Percentiles rank a stretch among this genome's conserved stretches.
Evolutionary conservation across 2,797 vertebrate genomes (phyloP).

Genomic region (Muscicapa comitata): DNA sequence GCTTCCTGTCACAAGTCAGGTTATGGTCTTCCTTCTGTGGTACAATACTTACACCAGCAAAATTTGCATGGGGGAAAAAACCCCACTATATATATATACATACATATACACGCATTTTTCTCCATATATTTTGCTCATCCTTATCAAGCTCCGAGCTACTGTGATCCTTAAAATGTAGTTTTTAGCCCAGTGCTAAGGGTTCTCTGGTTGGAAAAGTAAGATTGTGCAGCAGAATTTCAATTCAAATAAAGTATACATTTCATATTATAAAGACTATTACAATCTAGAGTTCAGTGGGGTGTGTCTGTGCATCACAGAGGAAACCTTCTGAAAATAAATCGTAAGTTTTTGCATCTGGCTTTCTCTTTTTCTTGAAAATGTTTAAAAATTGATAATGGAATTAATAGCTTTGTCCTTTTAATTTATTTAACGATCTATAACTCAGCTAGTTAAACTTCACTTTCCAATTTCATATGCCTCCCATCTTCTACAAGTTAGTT

Average conservation of each 20-base stretch:
- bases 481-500: not conserved
- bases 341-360: accelerated
- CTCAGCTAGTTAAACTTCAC: not conserved
- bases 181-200: not conserved
- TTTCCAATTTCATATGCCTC: not conserved
- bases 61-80: not conserved
- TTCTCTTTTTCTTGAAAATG: not conserved
- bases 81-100: too few species aligned
- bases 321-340: not conserved
- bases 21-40: not conserved
- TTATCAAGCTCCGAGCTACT: not conserved
- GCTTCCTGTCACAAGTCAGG: not conserved
- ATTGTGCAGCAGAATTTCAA: not conserved
- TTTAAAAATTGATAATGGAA: not conserved
- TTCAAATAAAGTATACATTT: not conserved
- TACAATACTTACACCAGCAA: not conserved
- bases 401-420: not conserved
- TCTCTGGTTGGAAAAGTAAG: not conserved
- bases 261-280: not conserved
- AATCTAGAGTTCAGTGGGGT: not conserved
- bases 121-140: not conserved
- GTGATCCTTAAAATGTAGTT: not conserved
- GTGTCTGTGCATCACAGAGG: not conserved
- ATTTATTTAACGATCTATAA: not conserved
- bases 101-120: not conserved